phyloP scores from a whole-genome alignment of 2,113 vertebrate species.

The Pluvianellus socialis region DNA sequence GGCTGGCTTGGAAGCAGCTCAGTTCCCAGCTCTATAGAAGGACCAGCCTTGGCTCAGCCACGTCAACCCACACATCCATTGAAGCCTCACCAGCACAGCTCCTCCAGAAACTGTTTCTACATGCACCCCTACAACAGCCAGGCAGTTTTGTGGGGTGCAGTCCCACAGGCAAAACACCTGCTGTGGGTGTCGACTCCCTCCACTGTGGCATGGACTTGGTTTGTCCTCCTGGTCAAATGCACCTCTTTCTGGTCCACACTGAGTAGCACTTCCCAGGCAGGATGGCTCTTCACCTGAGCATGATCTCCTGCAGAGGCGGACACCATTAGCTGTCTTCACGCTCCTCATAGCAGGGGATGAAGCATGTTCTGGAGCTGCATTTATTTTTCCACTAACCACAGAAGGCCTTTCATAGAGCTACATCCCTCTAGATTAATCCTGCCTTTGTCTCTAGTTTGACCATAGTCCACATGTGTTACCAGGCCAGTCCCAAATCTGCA shows the following conservation, averaged over 20 bases:
- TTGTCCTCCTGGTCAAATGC: background rate
- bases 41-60: background rate
- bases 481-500: background rate
- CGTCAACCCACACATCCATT: rapidly evolving
- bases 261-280: rapidly evolving
- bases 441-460: background rate
- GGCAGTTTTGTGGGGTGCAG: background rate
- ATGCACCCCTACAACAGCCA: background rate
- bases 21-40: background rate
- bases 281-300: background rate
- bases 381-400: background rate
- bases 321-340: background rate
- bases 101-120: background rate
- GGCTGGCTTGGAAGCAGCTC: background rate
- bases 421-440: background rate
- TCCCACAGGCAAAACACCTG: background rate
- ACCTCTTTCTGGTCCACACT: background rate
- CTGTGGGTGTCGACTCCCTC: background rate
- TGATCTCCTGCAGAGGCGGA: rapidly evolving
- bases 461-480: background rate
- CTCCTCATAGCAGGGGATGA: background rate
- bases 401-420: background rate
- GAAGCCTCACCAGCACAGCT: background rate
- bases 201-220: background rate
- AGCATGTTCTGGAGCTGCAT: background rate